phyloP scores from a whole-genome alignment of 1,140 invertebrate species.

The Zelostemma sp. region DNA sequence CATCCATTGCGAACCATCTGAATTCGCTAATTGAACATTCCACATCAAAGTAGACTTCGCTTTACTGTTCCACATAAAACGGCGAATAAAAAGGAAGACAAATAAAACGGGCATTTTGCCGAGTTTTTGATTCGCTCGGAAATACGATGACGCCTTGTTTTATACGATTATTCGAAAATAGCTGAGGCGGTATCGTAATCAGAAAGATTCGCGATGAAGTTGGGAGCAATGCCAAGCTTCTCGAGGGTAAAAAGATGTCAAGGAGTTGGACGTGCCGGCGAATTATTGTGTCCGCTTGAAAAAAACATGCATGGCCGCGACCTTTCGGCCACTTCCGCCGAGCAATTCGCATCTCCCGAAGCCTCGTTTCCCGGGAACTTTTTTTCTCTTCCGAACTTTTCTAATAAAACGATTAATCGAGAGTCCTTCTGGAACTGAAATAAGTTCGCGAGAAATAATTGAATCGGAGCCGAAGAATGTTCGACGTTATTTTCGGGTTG shows the following conservation, averaged over 20 bases:
- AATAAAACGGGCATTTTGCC: not conserved
- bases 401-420: not conserved
- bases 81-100: no score
- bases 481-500: not conserved
- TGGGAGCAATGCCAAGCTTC: slow-evolving; percentile 24
- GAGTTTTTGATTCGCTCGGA: not conserved
- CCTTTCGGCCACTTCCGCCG: slow-evolving; percentile 5
- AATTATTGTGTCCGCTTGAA: slow-evolving; percentile 28
- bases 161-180: slow-evolving; percentile 23
- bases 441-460: no score
- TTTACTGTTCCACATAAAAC: not conserved
- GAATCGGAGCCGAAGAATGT: no score
- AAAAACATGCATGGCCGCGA: slow-evolving; percentile 10
- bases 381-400: not conserved
- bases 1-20: no score
- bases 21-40: no score
- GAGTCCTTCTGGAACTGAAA: not conserved
- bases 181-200: slow-evolving; percentile 30
- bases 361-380: not conserved
- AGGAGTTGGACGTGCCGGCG: slow-evolving; percentile 27
- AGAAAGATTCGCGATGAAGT: slow-evolving; percentile 11
- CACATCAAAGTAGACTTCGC: no score
- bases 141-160: not conserved
- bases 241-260: slow-evolving; percentile 31
- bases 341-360: not conserved